Percentiles rank a stretch among this genome's conserved stretches.
Conservation (phyloP, 2,113 vertebrate genomes). For the Anser brachyrhynchus region DNA sequence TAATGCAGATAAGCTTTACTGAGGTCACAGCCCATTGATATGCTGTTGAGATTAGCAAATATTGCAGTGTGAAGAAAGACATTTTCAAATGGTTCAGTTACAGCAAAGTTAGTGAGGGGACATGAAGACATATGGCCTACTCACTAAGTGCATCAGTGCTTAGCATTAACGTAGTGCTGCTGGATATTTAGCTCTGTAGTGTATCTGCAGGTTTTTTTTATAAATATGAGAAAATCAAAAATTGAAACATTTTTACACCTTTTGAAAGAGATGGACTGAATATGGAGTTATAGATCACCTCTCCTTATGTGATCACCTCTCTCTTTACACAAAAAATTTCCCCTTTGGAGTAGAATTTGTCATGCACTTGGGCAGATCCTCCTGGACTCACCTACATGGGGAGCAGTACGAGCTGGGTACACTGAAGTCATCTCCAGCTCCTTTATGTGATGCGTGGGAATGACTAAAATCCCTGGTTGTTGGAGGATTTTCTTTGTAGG, state of each 20-base stretch:
- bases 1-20: neutral
- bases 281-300: neutral
- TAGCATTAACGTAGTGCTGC: neutral
- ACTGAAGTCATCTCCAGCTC: neutral
- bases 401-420: neutral
- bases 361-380: fast-evolving
- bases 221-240: neutral
- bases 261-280: neutral
- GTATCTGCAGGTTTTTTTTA: neutral
- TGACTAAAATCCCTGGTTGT: neutral
- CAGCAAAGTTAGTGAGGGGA: neutral
- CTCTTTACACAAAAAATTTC: neutral
- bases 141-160: neutral
- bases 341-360: neutral
- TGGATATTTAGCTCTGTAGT: neutral
- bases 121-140: neutral
- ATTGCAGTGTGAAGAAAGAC: neutral
- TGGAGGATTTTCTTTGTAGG: neutral
- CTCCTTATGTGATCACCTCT: neutral
- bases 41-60: neutral
- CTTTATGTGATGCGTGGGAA: neutral
- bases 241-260: neutral
- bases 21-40: neutral
- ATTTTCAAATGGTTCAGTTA: neutral
- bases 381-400: neutral